phyloP scores from a whole-genome alignment of 2,113 vertebrate species.

The Vicugna pacos region DNA sequence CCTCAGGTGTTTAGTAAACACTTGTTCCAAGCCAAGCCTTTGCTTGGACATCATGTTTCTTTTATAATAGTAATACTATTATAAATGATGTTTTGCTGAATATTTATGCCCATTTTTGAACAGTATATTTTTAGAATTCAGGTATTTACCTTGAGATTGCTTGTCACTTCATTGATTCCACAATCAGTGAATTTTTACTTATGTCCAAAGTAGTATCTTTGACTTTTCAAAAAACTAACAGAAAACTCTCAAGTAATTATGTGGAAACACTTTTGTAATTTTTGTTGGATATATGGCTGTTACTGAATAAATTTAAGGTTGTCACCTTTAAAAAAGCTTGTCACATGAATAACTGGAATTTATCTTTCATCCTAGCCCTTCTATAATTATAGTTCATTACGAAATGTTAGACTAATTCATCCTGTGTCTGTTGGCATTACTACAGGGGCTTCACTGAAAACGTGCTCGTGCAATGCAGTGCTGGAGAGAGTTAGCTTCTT shows the following conservation, averaged over 20 bases:
- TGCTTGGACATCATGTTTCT: background rate
- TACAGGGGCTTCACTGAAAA: background rate
- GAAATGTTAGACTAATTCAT: background rate
- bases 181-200: background rate
- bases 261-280: background rate
- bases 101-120: background rate
- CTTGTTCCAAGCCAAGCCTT: background rate
- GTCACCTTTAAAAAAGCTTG: background rate
- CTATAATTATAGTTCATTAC: background rate
- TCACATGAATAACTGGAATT: background rate
- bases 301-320: background rate
- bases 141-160: conserved; percentile 15
- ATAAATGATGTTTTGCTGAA: background rate
- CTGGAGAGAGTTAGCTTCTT: background rate
- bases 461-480: background rate
- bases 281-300: background rate
- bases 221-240: background rate
- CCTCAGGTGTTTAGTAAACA: background rate
- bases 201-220: conserved; percentile 12
- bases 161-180: conserved; percentile 9
- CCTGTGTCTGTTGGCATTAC: background rate
- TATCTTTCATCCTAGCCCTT: background rate
- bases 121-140: background rate
- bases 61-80: background rate
- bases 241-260: background rate